phyloP scores from a whole-genome alignment of 2,888 invertebrate genomes.

The Ormyrus nitidulus region DNA sequence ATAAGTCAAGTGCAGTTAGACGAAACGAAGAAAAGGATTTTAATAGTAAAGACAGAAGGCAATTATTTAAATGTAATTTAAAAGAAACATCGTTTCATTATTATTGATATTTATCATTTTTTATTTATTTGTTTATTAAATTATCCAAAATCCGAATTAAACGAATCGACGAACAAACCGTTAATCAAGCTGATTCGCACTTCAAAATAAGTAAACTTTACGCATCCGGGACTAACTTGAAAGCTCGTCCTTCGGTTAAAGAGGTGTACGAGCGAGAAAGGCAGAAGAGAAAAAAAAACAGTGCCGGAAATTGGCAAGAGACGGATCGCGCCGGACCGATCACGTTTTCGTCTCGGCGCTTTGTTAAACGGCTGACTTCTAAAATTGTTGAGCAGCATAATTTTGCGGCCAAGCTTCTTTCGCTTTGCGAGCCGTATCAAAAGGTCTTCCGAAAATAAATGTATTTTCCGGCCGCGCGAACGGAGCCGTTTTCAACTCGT shows the following conservation, averaged over 20 bases:
- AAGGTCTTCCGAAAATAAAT: constrained; percentile 49
- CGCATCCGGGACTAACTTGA: too few relatives aligned
- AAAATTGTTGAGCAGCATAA: constrained; percentile 42
- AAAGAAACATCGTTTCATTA: too few relatives aligned
- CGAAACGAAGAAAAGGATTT: too few relatives aligned
- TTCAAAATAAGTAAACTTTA: too few relatives aligned
- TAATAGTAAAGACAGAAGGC: too few relatives aligned
- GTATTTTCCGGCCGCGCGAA: constrained; percentile 7
- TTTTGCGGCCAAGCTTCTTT: constrained; percentile 39
- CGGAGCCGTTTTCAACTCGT: not conserved
- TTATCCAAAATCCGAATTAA: too few relatives aligned
- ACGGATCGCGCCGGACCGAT: constrained; percentile 5
- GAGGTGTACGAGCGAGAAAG: not conserved
- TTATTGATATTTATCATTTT: too few relatives aligned
- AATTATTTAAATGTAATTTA: too few relatives aligned
- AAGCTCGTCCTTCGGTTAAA: constrained; percentile 12
- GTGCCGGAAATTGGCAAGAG: constrained; percentile 49
- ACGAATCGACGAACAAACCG: too few relatives aligned
- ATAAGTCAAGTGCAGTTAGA: too few relatives aligned
- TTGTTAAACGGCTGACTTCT: constrained; percentile 37
- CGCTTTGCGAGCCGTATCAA: constrained; percentile 13
- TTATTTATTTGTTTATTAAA: too few relatives aligned
- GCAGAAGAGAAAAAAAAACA: constrained; percentile 11
- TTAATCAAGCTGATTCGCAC: too few relatives aligned
- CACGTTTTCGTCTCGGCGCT: constrained; percentile 24